Percentiles rank a stretch among this genome's conserved stretches.
Conservation (phyloP, 2,888 invertebrate species). For the Pandemis heparana region DNA sequence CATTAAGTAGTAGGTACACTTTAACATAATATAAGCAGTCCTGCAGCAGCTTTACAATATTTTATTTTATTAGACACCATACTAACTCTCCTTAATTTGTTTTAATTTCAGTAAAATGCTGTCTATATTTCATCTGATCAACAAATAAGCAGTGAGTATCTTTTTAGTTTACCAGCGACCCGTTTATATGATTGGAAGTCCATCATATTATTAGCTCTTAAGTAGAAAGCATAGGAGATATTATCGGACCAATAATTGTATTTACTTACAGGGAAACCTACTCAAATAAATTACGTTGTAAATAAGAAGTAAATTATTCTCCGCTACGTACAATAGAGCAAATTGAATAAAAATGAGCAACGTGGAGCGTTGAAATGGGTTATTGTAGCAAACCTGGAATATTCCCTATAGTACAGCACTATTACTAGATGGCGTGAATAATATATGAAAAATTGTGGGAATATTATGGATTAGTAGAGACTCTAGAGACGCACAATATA, state of each 20-base stretch:
- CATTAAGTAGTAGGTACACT: no score
- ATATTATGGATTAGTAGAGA: not conserved
- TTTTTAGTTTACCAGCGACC: not conserved
- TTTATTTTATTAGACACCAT: no score
- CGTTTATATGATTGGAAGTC: conserved; percentile 1
- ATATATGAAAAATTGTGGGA: not conserved
- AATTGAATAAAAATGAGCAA: conserved; percentile 33
- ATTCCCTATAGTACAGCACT: not conserved
- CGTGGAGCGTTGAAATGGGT: conserved; percentile 9
- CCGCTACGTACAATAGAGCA: conserved; percentile 19
- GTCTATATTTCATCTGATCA: no score
- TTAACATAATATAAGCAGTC: no score
- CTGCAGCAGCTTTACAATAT: no score
- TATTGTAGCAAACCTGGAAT: conserved; percentile 13
- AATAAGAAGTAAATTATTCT: conserved; percentile 11
- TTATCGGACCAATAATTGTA: conserved; percentile 8
- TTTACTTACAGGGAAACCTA: conserved; percentile 25
- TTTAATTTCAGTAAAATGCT: no score
- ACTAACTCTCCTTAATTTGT: no score
- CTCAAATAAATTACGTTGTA: conserved; percentile 13
- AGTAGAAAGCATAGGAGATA: conserved; percentile 2
- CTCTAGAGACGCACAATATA: no score
- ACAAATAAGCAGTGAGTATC: not conserved
- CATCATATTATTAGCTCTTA: conserved; percentile 15
- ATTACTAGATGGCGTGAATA: conserved; percentile 7